Evolutionary conservation across 2,113 vertebrate species (phyloP).

Genomic region (Panurus biarmicus): DNA sequence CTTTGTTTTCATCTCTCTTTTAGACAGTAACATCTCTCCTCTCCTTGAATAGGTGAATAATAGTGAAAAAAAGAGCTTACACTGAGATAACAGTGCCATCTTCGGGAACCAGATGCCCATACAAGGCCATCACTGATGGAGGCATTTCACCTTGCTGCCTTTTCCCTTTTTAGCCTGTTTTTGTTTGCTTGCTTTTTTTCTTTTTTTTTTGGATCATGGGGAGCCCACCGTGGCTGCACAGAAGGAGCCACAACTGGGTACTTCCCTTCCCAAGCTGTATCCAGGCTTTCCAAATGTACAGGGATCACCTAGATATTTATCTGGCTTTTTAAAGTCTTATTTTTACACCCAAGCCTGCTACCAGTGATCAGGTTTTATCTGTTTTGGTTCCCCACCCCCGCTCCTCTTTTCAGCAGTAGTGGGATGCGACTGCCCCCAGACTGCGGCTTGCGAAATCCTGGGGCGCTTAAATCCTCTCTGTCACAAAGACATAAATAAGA

Average conservation of each 20-base stretch:
- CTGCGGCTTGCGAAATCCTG: not conserved
- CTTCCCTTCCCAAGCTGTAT: not conserved
- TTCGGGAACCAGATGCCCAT: not conserved
- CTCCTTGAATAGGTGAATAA: not conserved
- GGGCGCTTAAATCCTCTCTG: not conserved
- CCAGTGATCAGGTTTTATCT: not conserved
- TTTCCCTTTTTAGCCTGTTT: not conserved
- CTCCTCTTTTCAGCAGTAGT: not conserved
- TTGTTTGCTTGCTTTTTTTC: not conserved
- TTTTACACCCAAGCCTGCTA: not conserved
- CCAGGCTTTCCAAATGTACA: not conserved
- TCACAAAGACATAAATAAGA: not conserved
- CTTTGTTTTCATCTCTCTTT: not conserved
- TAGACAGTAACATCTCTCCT: not conserved
- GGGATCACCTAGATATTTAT: not conserved
- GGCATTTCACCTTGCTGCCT: not conserved
- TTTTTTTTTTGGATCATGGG: not conserved
- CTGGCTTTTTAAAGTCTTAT: not conserved
- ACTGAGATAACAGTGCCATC: not conserved
- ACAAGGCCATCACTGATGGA: not conserved
- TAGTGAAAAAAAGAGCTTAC: not conserved
- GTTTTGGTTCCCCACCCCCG: accelerated
- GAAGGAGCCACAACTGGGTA: not conserved
- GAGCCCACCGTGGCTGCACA: not conserved
- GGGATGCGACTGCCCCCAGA: not conserved